Evolutionary conservation across 2,797 vertebrate species (phyloP).

Genomic region (Intellagama lesueurii): DNA sequence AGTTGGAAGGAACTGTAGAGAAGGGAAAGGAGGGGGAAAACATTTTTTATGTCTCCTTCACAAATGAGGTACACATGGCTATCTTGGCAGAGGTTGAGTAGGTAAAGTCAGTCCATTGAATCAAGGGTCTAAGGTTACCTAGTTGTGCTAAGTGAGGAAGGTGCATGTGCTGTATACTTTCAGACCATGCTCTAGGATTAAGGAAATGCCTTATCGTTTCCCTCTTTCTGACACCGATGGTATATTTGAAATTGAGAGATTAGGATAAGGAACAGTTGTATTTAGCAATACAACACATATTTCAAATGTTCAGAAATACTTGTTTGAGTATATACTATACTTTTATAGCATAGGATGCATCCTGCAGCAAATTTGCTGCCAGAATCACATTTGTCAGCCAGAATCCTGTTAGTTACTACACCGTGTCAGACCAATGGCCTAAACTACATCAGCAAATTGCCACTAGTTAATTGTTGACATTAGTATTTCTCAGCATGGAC

Average conservation of each 20-base stretch:
- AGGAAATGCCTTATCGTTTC: neutral
- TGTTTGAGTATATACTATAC: neutral
- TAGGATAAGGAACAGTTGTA: neutral
- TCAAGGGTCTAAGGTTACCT: neutral
- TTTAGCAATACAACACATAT: neutral
- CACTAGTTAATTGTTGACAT: no score
- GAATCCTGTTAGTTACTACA: no score
- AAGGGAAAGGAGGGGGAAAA: neutral
- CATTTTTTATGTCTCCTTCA: neutral
- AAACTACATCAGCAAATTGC: no score
- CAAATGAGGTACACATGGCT: neutral
- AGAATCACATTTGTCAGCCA: neutral
- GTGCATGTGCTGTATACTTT: neutral
- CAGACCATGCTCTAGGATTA: neutral
- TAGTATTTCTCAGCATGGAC: no score
- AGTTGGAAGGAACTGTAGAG: neutral
- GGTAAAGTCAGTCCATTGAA: neutral
- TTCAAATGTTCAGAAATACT: neutral
- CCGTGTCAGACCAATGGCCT: no score
- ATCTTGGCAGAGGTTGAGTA: neutral
- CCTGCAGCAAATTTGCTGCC: neutral
- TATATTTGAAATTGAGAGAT: neutral
- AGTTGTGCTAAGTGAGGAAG: neutral
- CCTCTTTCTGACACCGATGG: neutral
- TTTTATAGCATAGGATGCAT: neutral